Evolutionary conservation across 2,113 vertebrate genomes (phyloP), one percentile per base, ranked within the genome.

Genomic region (Ciconia boyciana): DNA sequence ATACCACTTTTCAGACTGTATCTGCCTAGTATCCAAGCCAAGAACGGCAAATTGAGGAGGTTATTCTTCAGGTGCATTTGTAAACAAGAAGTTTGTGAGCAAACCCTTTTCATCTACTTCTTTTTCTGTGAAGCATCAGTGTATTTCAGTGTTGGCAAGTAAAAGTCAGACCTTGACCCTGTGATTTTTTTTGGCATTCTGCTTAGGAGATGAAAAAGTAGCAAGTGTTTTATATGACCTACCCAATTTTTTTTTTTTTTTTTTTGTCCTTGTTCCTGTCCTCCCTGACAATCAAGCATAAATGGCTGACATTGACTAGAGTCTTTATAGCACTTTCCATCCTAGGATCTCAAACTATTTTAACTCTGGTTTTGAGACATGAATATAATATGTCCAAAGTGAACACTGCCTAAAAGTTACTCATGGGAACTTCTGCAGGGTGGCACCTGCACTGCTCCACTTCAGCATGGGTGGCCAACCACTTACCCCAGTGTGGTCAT

Each of bases 401-500:
- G 28, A 61, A 76, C 8, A 10, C 13, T 13, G 32, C 32, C 68
- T 76, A 17, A 4, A 91, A 65, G 34, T 9, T 28, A n/a, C 36
- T 44, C 18, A 8, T 11, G 41, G 41, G 28, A 51, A 61, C 20
- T 49, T 39, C 28, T 54, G 9, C 34, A 68, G 55, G 18, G 48
- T 20, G 69, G 9, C 39, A 26, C 12, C 6, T 19, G 26, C 34
- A 19, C 5, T 25, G 39, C n/a, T 93, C 55, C 80, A 3, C 32
- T 48, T 51, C 57, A 25, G 14, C 25, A 13, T 22, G 60, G 36
- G 16, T 65, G 26, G 20, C 44, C 55, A 69, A 28, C 6, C 22
- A 77, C 97, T 96, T 94, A 98, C 97, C 97, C 96, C 78, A 97
- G 46, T 0, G 97, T 96, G 75, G 97, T 97, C 97, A 97, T 97